Evolutionary conservation across 2,113 vertebrate genomes (phyloP).

Genomic region (Malurus elegans): DNA sequence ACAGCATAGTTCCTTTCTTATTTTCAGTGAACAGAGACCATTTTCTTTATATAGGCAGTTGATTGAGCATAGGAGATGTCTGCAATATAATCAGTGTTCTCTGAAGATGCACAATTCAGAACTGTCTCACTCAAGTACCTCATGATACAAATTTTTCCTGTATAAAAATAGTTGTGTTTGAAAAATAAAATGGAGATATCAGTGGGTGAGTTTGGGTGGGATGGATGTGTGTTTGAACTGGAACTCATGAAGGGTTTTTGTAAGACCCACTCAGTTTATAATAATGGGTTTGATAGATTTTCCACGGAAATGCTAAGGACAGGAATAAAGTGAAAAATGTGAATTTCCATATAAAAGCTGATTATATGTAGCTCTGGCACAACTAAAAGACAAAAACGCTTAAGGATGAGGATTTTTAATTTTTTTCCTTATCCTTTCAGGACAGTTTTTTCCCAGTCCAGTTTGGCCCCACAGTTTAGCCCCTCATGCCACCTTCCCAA

Average conservation of each 20-base stretch:
- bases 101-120: neutral
- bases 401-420: neutral
- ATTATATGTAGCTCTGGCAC: neutral
- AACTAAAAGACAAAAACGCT: neutral
- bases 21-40: neutral
- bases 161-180: neutral
- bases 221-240: neutral
- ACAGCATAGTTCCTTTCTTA: neutral
- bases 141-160: neutral
- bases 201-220: neutral
- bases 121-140: neutral
- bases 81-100: neutral
- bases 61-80: rapidly evolving
- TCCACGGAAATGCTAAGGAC: neutral
- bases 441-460: neutral
- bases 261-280: neutral
- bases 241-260: neutral
- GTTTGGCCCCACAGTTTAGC: neutral
- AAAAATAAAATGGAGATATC: neutral
- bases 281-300: neutral
- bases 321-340: neutral
- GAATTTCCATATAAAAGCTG: neutral
- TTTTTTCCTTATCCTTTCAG: neutral
- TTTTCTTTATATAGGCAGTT: neutral
- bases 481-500: neutral